Evolutionary conservation across 2,797 vertebrate species (phyloP).

Genomic region (Molossus alvarezi): DNA sequence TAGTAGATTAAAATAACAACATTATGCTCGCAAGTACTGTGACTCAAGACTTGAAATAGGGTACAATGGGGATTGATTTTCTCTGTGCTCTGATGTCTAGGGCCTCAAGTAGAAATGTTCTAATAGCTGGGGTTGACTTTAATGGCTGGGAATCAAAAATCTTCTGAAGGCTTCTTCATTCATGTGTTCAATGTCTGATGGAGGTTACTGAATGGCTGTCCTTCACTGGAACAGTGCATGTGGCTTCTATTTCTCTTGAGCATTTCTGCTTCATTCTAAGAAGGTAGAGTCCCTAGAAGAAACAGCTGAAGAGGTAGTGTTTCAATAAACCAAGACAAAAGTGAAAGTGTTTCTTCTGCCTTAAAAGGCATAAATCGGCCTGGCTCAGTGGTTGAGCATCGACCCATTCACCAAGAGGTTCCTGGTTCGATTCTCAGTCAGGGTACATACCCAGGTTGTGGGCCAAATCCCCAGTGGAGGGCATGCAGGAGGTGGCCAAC

Average conservation of each 20-base stretch:
- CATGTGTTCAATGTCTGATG: background rate
- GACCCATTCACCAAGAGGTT: too few species aligned
- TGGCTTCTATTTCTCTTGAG: background rate
- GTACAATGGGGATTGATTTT: background rate
- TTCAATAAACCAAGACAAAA: background rate
- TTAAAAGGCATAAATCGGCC: background rate
- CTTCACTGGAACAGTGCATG: background rate
- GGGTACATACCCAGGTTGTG: too few species aligned
- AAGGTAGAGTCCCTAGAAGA: background rate
- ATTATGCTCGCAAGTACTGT: background rate
- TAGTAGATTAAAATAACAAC: background rate
- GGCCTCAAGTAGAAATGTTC: background rate
- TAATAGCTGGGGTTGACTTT: background rate
- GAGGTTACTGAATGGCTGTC: background rate
- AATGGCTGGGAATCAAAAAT: background rate
- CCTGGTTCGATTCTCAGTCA: too few species aligned
- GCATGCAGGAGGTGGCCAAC: too few species aligned
- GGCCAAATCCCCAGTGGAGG: too few species aligned
- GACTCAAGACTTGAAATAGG: background rate
- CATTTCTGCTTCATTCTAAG: background rate
- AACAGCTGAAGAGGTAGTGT: background rate
- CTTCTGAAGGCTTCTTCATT: background rate
- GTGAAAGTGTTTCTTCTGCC: background rate
- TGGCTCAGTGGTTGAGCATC: too few species aligned
- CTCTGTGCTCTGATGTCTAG: background rate